Conservation (phyloP, 1,140 invertebrate species). For the Orussus abietinus region DNA sequence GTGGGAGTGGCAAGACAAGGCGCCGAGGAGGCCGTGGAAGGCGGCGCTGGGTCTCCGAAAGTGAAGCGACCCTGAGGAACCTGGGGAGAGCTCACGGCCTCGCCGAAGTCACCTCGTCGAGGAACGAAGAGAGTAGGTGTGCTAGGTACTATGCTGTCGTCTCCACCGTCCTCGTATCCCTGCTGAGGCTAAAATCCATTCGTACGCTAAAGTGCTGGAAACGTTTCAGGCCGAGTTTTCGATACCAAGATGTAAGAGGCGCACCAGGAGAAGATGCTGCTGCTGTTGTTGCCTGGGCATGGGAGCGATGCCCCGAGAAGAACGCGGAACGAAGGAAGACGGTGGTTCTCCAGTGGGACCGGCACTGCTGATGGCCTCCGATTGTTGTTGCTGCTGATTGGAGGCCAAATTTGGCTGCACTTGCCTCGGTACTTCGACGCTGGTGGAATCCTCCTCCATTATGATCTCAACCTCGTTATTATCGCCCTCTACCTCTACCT, state of each 20-base stretch:
- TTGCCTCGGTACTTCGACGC: slow-evolving; percentile 58
- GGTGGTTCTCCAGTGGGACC: slow-evolving; percentile 51
- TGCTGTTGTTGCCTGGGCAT: slow-evolving; percentile 48
- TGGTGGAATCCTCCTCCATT: slow-evolving; percentile 57
- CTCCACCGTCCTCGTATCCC: slow-evolving; percentile 67
- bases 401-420: slow-evolving; percentile 29
- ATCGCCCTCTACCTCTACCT: slow-evolving; percentile 50
- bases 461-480: slow-evolving; percentile 68
- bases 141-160: slow-evolving; percentile 87
- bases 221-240: not conserved
- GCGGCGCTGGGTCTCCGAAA: slow-evolving; percentile 60
- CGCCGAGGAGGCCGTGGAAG: slow-evolving; percentile 38
- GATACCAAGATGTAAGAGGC: slow-evolving; percentile 12
- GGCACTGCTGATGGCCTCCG: slow-evolving; percentile 59
- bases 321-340: slow-evolving; percentile 45
- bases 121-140: slow-evolving; percentile 84
- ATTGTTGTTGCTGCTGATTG: slow-evolving; percentile 47
- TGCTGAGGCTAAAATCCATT: slow-evolving; percentile 47
- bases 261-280: slow-evolving; percentile 47
- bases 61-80: slow-evolving; percentile 70
- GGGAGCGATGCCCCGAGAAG: slow-evolving; percentile 44
- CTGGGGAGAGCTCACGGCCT: slow-evolving; percentile 86
- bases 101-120: slow-evolving; percentile 81
- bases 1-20: slow-evolving; percentile 33
- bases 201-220: slow-evolving; percentile 20